Conservation (phyloP, 2,113 vertebrate species). For the Corythoichthys haematopterus region DNA sequence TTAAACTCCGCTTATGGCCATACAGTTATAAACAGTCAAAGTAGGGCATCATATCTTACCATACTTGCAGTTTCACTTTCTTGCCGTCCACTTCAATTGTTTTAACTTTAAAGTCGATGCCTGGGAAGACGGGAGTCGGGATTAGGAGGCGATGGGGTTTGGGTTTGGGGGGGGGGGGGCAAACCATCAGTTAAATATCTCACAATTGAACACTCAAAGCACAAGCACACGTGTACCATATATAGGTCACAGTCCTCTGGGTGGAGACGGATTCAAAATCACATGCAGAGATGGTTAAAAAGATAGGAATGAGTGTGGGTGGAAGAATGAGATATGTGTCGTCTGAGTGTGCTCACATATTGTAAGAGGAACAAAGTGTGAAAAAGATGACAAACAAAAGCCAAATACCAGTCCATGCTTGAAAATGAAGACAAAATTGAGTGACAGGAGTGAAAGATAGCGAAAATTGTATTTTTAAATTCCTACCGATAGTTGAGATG, state of each 20-base stretch:
- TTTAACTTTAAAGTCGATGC: slow-evolving; percentile 94
- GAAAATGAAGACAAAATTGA: neutral
- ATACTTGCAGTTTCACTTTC: slow-evolving; percentile 93
- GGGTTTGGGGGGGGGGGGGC: slow-evolving; percentile 1
- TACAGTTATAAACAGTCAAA: neutral
- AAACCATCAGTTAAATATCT: slow-evolving; percentile 28
- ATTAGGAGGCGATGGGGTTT: too few species aligned
- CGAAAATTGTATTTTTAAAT: neutral
- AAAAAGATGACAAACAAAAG: neutral
- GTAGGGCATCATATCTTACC: slow-evolving; percentile 68
- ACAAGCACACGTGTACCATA: slow-evolving; percentile 18
- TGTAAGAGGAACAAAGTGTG: neutral
- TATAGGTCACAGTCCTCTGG: slow-evolving; percentile 41
- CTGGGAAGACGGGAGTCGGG: slow-evolving; percentile 51
- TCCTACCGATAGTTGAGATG: slow-evolving; percentile 93
- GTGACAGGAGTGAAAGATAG: neutral
- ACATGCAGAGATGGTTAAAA: slow-evolving; percentile 52
- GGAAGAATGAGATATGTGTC: slow-evolving; percentile 56
- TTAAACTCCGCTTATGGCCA: too few species aligned
- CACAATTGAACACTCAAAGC: slow-evolving; percentile 11
- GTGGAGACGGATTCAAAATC: slow-evolving; percentile 16
- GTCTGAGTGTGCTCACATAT: slow-evolving; percentile 21
- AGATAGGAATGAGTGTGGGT: slow-evolving; percentile 68
- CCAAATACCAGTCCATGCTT: neutral
- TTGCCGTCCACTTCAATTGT: slow-evolving; percentile 89